A percentile compares a stretch with the other conserved stretches of the same genome.
phyloP scores from a whole-genome alignment of 2,888 invertebrate species.

The Chloroclysta siterata region DNA sequence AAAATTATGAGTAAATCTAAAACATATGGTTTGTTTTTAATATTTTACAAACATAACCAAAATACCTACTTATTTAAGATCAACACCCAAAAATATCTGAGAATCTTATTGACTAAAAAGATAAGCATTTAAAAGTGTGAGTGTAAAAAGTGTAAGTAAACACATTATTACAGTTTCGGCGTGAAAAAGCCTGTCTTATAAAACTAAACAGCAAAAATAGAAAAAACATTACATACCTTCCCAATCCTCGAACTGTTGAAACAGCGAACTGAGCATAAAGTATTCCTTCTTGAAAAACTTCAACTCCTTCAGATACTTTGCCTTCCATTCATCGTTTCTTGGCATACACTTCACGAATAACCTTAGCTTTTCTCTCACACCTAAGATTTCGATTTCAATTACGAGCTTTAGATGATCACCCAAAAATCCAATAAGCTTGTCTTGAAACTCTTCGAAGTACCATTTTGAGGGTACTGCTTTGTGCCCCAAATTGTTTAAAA shows the following conservation, averaged over 20 bases:
- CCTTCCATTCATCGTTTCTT: constrained; percentile 75
- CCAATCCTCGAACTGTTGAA: constrained; percentile 57
- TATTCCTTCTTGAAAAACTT: constrained; percentile 70
- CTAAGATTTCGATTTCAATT: constrained; percentile 50
- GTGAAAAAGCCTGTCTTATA: no score
- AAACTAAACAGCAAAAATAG: no score
- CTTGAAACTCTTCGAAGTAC: constrained; percentile 57
- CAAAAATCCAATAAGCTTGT: constrained; percentile 68
- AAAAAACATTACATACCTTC: no score
- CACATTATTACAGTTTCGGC: no score
- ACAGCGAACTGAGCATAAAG: constrained; percentile 63
- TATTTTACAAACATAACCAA: no score
- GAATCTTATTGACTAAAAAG: no score
- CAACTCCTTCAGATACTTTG: constrained; percentile 61
- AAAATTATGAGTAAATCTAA: no score
- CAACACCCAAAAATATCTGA: no score
- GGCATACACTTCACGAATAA: constrained; percentile 87
- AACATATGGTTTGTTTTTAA: no score
- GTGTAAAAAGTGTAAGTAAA: no score
- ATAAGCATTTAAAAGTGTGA: no score
- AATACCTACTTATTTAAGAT: no score
- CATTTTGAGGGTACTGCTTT: constrained; percentile 50
- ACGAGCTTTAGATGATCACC: constrained; percentile 70
- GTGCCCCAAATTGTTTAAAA: constrained; percentile 53
- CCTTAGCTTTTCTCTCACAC: constrained; percentile 46